Percentiles rank a stretch among this genome's conserved stretches.
These are phyloP conservation scores for Acanthosoma haemorrhoidale DNA, from an alignment of 2,888 invertebrate genomes.

Conservation along the genomic window DNA sequence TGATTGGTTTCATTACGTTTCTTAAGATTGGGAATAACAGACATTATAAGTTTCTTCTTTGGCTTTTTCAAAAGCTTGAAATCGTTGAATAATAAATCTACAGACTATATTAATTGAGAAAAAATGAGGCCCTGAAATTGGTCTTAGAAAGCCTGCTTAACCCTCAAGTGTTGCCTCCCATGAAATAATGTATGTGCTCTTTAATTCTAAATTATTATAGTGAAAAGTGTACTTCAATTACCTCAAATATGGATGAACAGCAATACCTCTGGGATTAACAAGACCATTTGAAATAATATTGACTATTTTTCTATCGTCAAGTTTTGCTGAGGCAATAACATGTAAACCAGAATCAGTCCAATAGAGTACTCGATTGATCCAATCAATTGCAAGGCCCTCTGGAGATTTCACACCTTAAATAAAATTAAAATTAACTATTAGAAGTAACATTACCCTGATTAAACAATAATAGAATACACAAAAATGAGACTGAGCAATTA, in stretches of 20 bases:
- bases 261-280: slow-evolving; percentile 90
- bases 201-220: background rate
- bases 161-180: too few relatives aligned
- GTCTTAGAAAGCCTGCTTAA: too few relatives aligned
- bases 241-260: slow-evolving; percentile 84
- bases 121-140: too few relatives aligned
- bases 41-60: too few relatives aligned
- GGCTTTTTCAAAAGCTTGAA: too few relatives aligned
- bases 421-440: slow-evolving; percentile 22
- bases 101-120: too few relatives aligned
- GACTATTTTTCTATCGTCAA: slow-evolving; percentile 66
- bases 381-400: slow-evolving; percentile 91
- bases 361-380: slow-evolving; percentile 85
- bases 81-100: too few relatives aligned
- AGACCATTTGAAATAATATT: slow-evolving; percentile 70
- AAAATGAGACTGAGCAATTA: background rate
- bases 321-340: slow-evolving; percentile 82
- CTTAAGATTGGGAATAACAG: too few relatives aligned
- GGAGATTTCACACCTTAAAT: slow-evolving; percentile 73
- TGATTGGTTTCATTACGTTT: too few relatives aligned
- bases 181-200: background rate
- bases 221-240: slow-evolving; percentile 44
- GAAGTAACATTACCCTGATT: too few relatives aligned
- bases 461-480: too few relatives aligned
- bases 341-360: slow-evolving; percentile 92